Base-by-base conservation (phyloP, 2,888 invertebrate species). In the Phyto melanocephala region DNA sequence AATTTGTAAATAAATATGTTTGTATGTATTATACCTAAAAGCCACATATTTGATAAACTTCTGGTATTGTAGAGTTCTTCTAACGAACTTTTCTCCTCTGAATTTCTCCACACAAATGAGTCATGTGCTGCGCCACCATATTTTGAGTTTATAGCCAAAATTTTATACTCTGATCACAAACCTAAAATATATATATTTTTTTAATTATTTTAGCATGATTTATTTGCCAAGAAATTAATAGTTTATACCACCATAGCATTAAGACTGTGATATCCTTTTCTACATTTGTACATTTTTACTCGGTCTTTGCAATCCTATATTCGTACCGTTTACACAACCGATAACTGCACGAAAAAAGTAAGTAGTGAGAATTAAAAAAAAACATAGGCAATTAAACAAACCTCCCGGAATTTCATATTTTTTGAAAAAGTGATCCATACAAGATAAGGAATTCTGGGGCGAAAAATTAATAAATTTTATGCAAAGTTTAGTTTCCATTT, bases 81-180 rank as follows among this genome's bases (percentile, higher is more conserved):
- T 11, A 52, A 45, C 45, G 24, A 52, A 52, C 4, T 24, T 2
- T 5, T 52, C 24, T 52, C 52, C 5, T 33, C 56, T 1, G 56
- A 35, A 15, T 56, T 17, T 15, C 15, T 56, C 17, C 35, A 56
- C 2, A 56, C 35, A 35, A 56, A 56, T 8, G 56, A 56, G 11
- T 56, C 56, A 56, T 56, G 56, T 11, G 56, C 56, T 1, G 56
- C 56, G 33, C 56, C 56, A 11, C 56, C 56, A 28, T 56, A 56
- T n/a, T n/a, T n/a, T n/a, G n/a, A n/a, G n/a, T n/a, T n/a, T n/a
- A n/a, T n/a, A n/a, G n/a, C n/a, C n/a, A 56, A 33, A 15, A 35
- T 17, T 45, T 45, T 45, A 10, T 45, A 45, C 8, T 45, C 17
- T 45, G 45, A 10, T 17, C 17, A 8, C 45, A 45, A 45, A 45